Conservation (phyloP, 2,797 vertebrate genomes). For the Staurois parvus region DNA sequence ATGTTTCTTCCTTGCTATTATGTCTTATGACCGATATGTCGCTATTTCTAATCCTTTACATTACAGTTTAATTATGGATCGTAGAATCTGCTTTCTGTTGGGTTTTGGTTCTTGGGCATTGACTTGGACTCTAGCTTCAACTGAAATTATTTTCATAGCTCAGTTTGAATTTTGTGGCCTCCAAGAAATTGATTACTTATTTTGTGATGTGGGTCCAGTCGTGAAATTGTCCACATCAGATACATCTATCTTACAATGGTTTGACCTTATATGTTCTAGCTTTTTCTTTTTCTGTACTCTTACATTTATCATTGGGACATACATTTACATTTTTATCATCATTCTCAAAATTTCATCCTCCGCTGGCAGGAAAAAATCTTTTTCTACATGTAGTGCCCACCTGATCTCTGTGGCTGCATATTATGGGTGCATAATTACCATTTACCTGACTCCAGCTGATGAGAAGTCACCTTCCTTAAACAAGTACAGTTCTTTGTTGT, state of each 20-base stretch:
- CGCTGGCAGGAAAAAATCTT: conserved; percentile 34
- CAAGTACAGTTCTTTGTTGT: conserved; percentile 11
- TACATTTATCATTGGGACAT: conserved; percentile 15
- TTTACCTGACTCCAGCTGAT: conserved; percentile 23
- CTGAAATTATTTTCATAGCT: conserved; percentile 44
- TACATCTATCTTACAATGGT: conserved; percentile 37
- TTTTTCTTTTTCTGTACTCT: background rate
- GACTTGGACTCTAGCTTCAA: conserved; percentile 50
- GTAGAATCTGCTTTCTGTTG: conserved; percentile 20
- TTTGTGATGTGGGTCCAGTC: conserved; percentile 67
- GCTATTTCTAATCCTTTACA: conserved; percentile 62
- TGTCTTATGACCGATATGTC: conserved; percentile 61
- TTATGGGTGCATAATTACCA: conserved; percentile 34
- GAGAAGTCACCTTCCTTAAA: background rate
- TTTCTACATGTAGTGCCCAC: conserved; percentile 53
- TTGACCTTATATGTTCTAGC: background rate
- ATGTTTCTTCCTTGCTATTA: conserved; percentile 26
- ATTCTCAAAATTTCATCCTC: conserved; percentile 30
- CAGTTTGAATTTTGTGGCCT: conserved; percentile 62
- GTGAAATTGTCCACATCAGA: conserved; percentile 64
- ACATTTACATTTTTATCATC: conserved; percentile 8
- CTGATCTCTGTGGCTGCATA: conserved; percentile 36
- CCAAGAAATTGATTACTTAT: conserved; percentile 63
- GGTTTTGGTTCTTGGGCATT: conserved; percentile 47
- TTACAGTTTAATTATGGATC: conserved; percentile 47